These are phyloP conservation scores for Venturia canescens DNA, from an alignment of 1,140 invertebrate species.

Conservation along the genomic window DNA sequence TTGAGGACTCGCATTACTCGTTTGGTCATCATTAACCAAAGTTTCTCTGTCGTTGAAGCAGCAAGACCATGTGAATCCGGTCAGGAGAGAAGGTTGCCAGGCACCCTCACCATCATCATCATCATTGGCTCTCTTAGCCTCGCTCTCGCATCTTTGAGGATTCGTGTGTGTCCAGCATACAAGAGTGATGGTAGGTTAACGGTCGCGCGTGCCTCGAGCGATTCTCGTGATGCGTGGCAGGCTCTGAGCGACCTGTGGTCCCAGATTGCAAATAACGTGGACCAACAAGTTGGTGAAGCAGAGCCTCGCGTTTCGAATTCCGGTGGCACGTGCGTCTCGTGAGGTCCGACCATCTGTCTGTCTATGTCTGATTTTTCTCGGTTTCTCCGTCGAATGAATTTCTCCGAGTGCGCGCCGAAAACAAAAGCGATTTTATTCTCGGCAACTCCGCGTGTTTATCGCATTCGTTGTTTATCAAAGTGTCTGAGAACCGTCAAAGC, in stretches of 20 bases:
- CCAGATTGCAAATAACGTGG: conserved; percentile 56
- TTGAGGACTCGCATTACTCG: not conserved
- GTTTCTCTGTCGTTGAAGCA: not conserved
- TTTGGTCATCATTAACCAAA: not conserved
- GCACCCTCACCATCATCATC: conserved; percentile 34
- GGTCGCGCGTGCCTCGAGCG: conserved; percentile 57
- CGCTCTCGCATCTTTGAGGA: conserved; percentile 5
- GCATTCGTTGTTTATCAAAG: not conserved
- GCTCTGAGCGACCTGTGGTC: conserved; percentile 41
- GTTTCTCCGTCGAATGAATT: conserved; percentile 7
- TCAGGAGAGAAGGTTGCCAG: not conserved
- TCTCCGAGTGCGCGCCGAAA: not conserved
- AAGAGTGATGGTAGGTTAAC: conserved; percentile 55
- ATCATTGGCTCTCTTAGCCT: not conserved
- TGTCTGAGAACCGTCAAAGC: not conserved
- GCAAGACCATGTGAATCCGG: conserved; percentile 12
- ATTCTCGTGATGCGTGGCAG: conserved; percentile 36
- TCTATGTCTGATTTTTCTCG: not conserved
- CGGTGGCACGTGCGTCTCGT: conserved; percentile 23
- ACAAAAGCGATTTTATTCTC: not conserved
- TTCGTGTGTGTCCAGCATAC: conserved; percentile 18
- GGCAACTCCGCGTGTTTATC: not conserved
- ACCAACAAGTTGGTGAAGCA: conserved; percentile 12
- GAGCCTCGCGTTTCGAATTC: conserved; percentile 19
- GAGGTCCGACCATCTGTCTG: not conserved